Base-by-base conservation (phyloP, 2,797 vertebrate species). In the Pseudochirops cupreus region DNA sequence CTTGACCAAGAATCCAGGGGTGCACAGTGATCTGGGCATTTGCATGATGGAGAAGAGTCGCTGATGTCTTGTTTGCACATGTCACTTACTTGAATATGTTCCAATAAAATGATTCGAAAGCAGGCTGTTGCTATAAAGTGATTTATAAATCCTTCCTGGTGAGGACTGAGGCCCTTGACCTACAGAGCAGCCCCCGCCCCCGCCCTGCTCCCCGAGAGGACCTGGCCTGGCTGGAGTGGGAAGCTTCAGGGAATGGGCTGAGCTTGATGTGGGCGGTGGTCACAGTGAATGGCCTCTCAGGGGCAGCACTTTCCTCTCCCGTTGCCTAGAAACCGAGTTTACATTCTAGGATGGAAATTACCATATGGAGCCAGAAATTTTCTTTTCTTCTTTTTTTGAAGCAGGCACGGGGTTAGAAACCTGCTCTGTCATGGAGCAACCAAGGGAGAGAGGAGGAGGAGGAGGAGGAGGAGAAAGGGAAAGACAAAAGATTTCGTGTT, bases 91-190 rank as follows among this genome's bases (percentile, higher is more conserved):
- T 96, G 95, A 97, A 98, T 98, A 97, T 98, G 98, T 98, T 97
- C 98, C 98, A 98, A 98, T 98, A 98, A 98, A 98, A 97, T 98
- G 91, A 98, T 98, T 98, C 98, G 97, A 98, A 98, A 98, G 98
- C 97, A 97, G 98, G 98, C 98, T 98, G 95, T 98, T 97, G 98
- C 97, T 97, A 98, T 98, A 98, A 91, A 97, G 95, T 98, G 98
- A 97, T 98, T 98, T 98, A 98, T 98, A 97, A 98, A 97, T 95
- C 95, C 95, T 96, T 95, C 93, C 92, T 62, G 33, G 90, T 96
- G 97, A 97, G 94, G 92, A 39, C 96, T 90, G 93, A 98, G 98
- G 97, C 97, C 97, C 94, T 96, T 97, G 95, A 97, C 92, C 92
- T 96, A 93, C 94, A 92, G 91, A 91, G 92, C 91, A 93, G 55